These are phyloP conservation scores for Drosophila mayri DNA, from an alignment of 1,140 invertebrate genomes.

Conservation along the genomic window DNA sequence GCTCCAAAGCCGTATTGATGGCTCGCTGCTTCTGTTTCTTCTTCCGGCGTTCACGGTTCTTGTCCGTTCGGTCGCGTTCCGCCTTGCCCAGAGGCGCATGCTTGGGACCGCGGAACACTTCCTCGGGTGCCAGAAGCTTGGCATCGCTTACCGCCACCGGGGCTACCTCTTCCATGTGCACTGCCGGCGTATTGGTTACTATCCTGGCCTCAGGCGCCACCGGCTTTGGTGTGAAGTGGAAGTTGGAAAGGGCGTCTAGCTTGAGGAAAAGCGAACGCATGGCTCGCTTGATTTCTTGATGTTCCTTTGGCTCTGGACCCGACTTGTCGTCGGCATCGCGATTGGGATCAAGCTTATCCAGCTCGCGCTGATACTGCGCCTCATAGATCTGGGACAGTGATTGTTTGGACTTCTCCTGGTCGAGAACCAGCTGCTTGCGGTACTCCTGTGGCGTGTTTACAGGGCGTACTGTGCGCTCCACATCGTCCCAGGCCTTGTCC, in stretches of 20 bases:
- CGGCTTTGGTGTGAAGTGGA: slow-evolving; percentile 96
- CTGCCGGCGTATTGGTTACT: slow-evolving; percentile 95
- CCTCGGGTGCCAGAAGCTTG: slow-evolving; percentile 96
- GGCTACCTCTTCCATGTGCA: slow-evolving; percentile 98
- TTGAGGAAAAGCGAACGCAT: slow-evolving; percentile 94
- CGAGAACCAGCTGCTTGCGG: slow-evolving; percentile 95
- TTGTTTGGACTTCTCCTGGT: slow-evolving; percentile 98
- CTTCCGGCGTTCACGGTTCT: slow-evolving; percentile 93
- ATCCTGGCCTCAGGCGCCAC: slow-evolving; percentile 95
- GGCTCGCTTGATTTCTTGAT: slow-evolving; percentile 90
- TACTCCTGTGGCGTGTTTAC: slow-evolving; percentile 93
- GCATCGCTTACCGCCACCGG: slow-evolving; percentile 94
- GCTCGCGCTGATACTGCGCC: slow-evolving; percentile 94
- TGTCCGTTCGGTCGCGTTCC: slow-evolving; percentile 94
- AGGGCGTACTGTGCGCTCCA: slow-evolving; percentile 95
- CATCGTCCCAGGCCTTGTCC: slow-evolving; percentile 98
- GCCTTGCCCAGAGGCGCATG: slow-evolving; percentile 92
- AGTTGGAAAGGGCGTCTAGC: slow-evolving; percentile 97
- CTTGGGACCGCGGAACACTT: slow-evolving; percentile 93
- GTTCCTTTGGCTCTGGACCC: slow-evolving; percentile 90
- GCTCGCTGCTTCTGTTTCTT: slow-evolving; percentile 93
- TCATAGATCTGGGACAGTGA: slow-evolving; percentile 98
- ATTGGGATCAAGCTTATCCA: slow-evolving; percentile 88
- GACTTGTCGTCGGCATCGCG: slow-evolving; percentile 86
- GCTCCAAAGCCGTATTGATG: slow-evolving; percentile 87